phyloP scores from a whole-genome alignment of 2,888 invertebrate species.

The Cheiracanthium punctorium region DNA sequence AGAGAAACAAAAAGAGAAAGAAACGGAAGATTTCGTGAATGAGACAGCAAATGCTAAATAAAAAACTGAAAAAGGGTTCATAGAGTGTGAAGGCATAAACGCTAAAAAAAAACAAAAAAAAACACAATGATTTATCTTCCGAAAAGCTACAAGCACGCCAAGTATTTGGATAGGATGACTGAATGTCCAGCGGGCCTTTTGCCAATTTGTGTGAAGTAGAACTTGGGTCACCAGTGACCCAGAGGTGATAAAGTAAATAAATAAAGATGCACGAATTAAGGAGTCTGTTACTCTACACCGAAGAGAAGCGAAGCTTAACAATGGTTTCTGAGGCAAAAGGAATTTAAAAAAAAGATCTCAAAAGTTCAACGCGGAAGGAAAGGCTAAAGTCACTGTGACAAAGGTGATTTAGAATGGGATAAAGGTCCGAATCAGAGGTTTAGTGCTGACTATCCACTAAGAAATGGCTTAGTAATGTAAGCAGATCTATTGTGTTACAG shows the following conservation, averaged over 20 bases:
- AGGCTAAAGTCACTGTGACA: neutral
- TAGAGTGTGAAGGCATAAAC: neutral
- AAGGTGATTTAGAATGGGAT: neutral
- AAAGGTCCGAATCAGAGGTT: neutral
- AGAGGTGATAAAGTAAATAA: conserved; percentile 31
- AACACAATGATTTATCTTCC: neutral
- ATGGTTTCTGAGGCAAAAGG: conserved; percentile 13
- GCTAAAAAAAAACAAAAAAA: neutral
- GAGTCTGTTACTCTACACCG: neutral
- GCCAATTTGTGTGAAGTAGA: conserved; percentile 29
- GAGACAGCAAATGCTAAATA: neutral
- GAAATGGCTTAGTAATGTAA: neutral
- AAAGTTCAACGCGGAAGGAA: conserved; percentile 14
- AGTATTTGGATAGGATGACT: neutral
- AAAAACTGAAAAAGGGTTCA: neutral
- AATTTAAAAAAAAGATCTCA: neutral
- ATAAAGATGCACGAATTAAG: neutral
- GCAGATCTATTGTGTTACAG: neutral
- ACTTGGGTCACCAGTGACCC: conserved; percentile 16
- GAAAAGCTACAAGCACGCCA: neutral
- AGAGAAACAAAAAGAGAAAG: no score
- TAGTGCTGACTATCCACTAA: neutral
- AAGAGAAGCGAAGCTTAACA: conserved; percentile 8
- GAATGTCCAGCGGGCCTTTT: conserved; percentile 21
- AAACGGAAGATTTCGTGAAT: no score